phyloP scores from a whole-genome alignment of 2,888 invertebrate species.

The Gymnocheta viridis region DNA sequence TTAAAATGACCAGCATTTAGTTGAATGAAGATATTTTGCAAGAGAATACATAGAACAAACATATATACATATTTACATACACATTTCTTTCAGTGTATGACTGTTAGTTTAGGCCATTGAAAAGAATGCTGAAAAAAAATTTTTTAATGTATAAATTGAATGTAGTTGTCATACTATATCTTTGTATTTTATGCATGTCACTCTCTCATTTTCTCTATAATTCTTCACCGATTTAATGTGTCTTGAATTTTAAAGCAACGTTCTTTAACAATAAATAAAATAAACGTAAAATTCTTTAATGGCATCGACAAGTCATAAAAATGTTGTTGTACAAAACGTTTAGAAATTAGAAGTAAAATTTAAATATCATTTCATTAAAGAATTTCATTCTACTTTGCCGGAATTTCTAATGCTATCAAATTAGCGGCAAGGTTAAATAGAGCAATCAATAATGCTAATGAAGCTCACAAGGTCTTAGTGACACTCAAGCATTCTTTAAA shows the following conservation, averaged over 20 bases:
- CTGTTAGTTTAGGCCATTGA: neutral
- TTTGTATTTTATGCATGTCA: slow-evolving; percentile 15
- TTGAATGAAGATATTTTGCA: slow-evolving; percentile 11
- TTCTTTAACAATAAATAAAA: neutral
- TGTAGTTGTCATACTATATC: slow-evolving; percentile 13
- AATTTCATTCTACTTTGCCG: neutral
- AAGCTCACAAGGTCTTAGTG: neutral
- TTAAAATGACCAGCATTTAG: neutral
- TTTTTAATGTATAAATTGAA: neutral
- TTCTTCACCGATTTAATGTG: slow-evolving; percentile 61
- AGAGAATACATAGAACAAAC: no score
- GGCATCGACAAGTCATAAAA: slow-evolving; percentile 1
- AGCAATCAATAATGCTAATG: neutral
- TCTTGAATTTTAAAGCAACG: slow-evolving; percentile 37
- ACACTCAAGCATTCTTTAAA: neutral
- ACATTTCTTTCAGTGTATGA: slow-evolving; percentile 24
- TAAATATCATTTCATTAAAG: neutral
- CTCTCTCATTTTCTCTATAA: slow-evolving; percentile 14
- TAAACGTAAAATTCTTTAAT: neutral
- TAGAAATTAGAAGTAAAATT: neutral
- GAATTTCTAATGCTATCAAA: neutral
- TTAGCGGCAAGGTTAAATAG: neutral
- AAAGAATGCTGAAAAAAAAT: neutral
- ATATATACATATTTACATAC: no score
- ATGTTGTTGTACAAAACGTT: neutral